Evolutionary conservation across 2,888 invertebrate species (phyloP).

Genomic region (Stomorhina lunata): DNA sequence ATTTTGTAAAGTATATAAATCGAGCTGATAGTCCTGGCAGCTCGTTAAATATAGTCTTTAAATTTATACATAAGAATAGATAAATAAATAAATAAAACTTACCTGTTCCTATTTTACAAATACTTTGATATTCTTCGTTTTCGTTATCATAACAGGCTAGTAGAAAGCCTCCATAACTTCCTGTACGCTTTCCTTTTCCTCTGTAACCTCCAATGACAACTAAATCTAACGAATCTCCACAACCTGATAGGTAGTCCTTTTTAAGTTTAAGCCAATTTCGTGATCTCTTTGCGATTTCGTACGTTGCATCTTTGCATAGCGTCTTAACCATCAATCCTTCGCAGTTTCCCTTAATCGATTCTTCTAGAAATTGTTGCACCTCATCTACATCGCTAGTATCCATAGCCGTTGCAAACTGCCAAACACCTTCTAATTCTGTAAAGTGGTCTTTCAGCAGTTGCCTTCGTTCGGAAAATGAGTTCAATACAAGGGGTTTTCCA

Average conservation of each 20-base stretch:
- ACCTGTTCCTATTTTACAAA: conserved; percentile 88
- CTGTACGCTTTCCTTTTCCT: conserved; percentile 96
- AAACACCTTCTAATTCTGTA: conserved; percentile 87
- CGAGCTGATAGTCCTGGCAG: too few relatives aligned
- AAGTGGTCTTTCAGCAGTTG: conserved; percentile 86
- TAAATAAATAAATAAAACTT: conserved; percentile 3
- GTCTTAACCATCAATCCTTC: conserved; percentile 99
- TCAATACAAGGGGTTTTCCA: conserved; percentile 89
- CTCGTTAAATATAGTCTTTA: too few relatives aligned
- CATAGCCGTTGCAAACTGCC: conserved; percentile 91
- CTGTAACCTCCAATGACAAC: conserved; percentile 97
- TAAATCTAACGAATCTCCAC: conserved; percentile 97
- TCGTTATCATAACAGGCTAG: conserved; percentile 95
- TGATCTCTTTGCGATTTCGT: conserved; percentile 97
- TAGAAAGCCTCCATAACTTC: conserved; percentile 96
- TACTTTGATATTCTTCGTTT: conserved; percentile 94
- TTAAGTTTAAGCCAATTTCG: conserved; percentile 97
- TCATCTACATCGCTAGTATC: conserved; percentile 94
- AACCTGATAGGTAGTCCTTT: conserved; percentile 98
- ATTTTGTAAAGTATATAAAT: too few relatives aligned
- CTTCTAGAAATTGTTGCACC: conserved; percentile 95
- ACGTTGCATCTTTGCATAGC: conserved; percentile 90
- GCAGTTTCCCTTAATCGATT: conserved; percentile 96
- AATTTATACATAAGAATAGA: background rate
- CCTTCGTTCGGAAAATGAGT: conserved; percentile 89